These are phyloP conservation scores for Phataginus tetradactyla DNA, from an alignment of 2,797 vertebrate genomes.

Conservation along the genomic window DNA sequence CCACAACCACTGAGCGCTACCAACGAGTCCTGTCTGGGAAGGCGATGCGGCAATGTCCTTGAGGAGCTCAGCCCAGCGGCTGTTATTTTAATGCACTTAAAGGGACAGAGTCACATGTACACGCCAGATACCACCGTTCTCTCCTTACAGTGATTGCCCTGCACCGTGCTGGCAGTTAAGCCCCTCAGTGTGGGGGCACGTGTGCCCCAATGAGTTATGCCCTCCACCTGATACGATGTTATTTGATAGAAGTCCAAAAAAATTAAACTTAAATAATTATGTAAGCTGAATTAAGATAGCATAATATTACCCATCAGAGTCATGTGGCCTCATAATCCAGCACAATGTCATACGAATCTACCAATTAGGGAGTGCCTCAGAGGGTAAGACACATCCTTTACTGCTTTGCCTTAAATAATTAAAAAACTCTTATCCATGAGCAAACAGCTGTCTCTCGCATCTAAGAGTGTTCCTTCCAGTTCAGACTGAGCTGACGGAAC, in stretches of 20 bases:
- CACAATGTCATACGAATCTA: background rate
- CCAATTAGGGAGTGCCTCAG: background rate
- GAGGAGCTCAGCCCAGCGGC: background rate
- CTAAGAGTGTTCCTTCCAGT: background rate
- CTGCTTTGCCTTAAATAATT: constrained; percentile 32
- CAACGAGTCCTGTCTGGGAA: background rate
- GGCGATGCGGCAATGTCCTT: fast-evolving
- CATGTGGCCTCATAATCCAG: background rate
- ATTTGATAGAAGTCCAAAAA: background rate
- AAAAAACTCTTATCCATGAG: background rate
- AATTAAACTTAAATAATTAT: background rate
- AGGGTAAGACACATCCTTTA: background rate
- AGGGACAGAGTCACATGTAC: background rate
- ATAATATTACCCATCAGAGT: background rate
- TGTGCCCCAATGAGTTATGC: background rate
- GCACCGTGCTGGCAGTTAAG: background rate
- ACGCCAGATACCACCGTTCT: background rate
- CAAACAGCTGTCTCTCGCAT: background rate
- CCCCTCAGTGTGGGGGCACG: fast-evolving
- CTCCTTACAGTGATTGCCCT: background rate
- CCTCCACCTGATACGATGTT: background rate
- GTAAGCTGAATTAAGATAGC: background rate
- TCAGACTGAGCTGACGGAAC: fast-evolving
- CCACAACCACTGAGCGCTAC: fast-evolving
- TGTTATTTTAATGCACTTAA: fast-evolving